Evolutionary conservation across 1,140 invertebrate species (phyloP).

Genomic region (Radopholus similis): DNA sequence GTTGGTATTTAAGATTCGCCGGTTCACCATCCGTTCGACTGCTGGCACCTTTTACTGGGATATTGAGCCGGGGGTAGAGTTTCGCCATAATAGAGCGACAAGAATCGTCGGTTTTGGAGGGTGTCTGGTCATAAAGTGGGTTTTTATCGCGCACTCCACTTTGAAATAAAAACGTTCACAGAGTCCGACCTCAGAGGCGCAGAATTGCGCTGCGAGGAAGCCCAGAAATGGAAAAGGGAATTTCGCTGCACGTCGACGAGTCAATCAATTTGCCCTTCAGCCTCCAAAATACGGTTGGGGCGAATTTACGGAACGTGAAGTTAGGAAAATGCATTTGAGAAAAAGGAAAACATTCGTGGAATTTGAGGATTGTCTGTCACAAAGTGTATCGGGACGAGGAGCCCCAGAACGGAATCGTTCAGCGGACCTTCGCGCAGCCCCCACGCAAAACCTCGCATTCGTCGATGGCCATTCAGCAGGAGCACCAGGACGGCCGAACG

Average conservation of each 20-base stretch:
- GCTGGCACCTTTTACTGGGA: background rate
- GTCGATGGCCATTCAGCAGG: background rate
- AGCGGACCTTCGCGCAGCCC: background rate
- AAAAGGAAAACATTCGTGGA: background rate
- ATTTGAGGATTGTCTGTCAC: background rate
- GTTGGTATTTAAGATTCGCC: background rate
- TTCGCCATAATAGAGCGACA: background rate
- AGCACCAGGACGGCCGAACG: background rate
- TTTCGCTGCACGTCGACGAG: background rate
- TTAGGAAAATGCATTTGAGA: background rate
- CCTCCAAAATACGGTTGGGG: background rate
- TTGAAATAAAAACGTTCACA: background rate
- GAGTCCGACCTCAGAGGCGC: background rate
- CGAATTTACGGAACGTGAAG: background rate
- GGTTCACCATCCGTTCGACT: background rate
- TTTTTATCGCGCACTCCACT: no score
- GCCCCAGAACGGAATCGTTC: background rate
- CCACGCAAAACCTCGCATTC: background rate
- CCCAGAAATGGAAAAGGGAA: background rate
- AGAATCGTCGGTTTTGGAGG: background rate
- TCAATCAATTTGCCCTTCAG: background rate
- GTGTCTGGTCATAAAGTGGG: background rate
- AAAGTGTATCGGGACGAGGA: slow-evolving; percentile 13
- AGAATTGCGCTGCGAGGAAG: background rate
- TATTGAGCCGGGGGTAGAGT: background rate